Conservation (phyloP, 2,113 vertebrate species). For the Regulus satrapa region DNA sequence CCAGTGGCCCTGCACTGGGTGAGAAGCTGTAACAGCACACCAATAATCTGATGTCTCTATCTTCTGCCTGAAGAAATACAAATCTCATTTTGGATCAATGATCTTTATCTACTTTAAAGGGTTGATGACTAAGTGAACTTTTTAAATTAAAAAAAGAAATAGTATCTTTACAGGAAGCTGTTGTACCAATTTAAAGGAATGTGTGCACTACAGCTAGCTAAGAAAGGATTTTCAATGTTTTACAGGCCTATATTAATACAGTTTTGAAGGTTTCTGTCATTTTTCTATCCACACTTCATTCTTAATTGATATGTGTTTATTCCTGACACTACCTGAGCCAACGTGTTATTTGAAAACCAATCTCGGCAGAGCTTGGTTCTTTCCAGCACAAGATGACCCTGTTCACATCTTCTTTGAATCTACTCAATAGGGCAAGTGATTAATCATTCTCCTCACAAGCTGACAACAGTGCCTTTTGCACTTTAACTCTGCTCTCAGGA, state of each 20-base stretch:
- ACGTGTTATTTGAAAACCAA: not conserved
- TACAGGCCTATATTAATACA: not conserved
- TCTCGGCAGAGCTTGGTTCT: not conserved
- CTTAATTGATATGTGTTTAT: not conserved
- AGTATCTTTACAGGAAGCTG: slow-evolving; percentile 1
- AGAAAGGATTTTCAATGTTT: not conserved
- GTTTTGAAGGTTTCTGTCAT: not conserved
- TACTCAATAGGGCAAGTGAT: not conserved
- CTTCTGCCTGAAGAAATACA: not conserved
- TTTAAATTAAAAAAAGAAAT: not conserved
- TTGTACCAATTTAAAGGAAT: not conserved
- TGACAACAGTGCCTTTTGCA: not conserved
- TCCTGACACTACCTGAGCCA: not conserved
- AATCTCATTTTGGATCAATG: not conserved
- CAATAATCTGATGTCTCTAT: not conserved
- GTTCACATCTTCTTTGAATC: not conserved
- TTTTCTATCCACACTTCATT: not conserved
- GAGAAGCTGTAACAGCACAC: not conserved
- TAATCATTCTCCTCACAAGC: not conserved
- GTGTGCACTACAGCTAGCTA: not conserved
- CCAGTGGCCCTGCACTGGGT: not conserved
- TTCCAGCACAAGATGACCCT: not conserved
- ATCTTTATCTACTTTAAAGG: slow-evolving; percentile 8
- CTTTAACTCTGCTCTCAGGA: not conserved
- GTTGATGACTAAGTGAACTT: not conserved